phyloP scores from a whole-genome alignment of 2,113 vertebrate genomes.

The Chloropsis cyanopogon region DNA sequence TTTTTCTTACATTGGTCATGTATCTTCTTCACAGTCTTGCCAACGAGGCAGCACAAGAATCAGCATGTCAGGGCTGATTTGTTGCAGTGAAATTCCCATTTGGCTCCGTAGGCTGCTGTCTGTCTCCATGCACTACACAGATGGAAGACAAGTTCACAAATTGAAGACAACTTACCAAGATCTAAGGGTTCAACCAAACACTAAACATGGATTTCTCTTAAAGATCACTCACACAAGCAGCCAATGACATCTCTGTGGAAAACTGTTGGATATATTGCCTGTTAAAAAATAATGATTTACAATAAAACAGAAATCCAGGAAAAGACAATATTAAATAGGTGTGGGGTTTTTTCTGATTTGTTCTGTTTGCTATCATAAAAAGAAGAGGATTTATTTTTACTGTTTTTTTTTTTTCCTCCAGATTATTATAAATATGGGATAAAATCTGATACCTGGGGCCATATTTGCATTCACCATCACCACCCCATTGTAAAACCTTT shows the following conservation, averaged over 20 bases:
- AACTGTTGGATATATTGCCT: not conserved
- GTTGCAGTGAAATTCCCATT: not conserved
- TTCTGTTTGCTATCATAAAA: not conserved
- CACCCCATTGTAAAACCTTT: not conserved
- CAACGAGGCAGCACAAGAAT: not conserved
- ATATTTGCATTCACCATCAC: not conserved
- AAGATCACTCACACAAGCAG: not conserved
- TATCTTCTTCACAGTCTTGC: not conserved
- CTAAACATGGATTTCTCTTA: not conserved
- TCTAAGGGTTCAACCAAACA: not conserved
- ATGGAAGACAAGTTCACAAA: slow-evolving; percentile 11
- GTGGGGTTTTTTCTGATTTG: not conserved
- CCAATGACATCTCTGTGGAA: not conserved
- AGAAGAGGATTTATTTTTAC: not conserved
- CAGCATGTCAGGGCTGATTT: not conserved
- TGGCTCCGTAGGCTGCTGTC: not conserved
- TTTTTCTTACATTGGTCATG: not conserved
- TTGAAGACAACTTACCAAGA: not conserved
- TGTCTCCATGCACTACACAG: not conserved
- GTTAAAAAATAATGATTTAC: not conserved
- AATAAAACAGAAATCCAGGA: not conserved
- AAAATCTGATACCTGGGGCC: not conserved
- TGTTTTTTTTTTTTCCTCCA: not conserved
- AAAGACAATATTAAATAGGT: not conserved
- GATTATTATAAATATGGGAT: not conserved